Conservation (phyloP, 2,113 vertebrate genomes). For the Oryctolagus cuniculus region DNA sequence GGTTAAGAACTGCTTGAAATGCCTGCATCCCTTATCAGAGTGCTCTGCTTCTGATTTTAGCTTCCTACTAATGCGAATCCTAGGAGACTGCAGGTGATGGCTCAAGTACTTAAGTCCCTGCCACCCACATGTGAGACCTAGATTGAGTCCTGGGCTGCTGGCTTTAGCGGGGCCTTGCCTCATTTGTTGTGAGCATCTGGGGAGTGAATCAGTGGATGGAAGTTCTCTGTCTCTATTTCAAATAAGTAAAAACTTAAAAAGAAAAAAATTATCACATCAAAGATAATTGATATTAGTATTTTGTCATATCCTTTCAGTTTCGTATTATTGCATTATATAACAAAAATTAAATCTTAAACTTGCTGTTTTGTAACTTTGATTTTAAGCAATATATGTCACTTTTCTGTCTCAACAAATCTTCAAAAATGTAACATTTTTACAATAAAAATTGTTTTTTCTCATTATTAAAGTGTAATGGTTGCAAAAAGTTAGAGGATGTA, state of each 20-base stretch:
- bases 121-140: too few species aligned
- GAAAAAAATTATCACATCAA: neutral
- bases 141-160: too few species aligned
- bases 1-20: too few species aligned
- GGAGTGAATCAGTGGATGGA: too few species aligned
- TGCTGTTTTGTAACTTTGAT: neutral
- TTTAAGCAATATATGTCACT: conserved; percentile 54
- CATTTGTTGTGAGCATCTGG: too few species aligned
- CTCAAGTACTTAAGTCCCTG: too few species aligned
- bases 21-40: too few species aligned
- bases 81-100: too few species aligned
- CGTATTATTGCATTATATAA: neutral
- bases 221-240: too few species aligned
- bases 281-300: conserved; percentile 19
- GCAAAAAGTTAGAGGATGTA: neutral
- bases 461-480: conserved; percentile 26
- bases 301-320: neutral
- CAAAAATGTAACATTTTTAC: conserved; percentile 14
- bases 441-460: conserved; percentile 1
- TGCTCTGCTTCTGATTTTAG: too few species aligned
- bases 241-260: neutral
- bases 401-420: conserved; percentile 55
- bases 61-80: too few species aligned
- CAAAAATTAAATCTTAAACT: conserved; percentile 18
- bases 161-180: too few species aligned